phyloP scores from a whole-genome alignment of 1,140 invertebrate genomes.

The Bombus ignitus region DNA sequence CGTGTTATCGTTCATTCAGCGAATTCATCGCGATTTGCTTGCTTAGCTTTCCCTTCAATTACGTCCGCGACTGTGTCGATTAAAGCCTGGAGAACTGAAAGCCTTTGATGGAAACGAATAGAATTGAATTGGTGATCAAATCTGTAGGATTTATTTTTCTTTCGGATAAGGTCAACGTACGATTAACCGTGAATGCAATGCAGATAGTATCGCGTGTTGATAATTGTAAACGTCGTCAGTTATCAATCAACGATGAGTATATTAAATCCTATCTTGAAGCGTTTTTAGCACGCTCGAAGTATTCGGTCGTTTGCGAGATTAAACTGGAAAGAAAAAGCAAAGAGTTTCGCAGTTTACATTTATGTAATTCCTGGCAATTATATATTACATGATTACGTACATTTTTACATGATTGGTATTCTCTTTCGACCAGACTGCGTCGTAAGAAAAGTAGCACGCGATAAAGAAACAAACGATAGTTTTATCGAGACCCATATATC shows the following conservation, averaged over 20 bases:
- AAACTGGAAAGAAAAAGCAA: neutral
- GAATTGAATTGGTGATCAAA: neutral
- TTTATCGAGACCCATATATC: neutral
- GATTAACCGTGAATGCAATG: neutral
- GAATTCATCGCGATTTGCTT: slow-evolving; percentile 21
- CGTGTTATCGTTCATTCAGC: slow-evolving; percentile 22
- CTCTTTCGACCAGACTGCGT: neutral
- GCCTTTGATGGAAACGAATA: neutral
- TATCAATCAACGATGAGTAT: neutral
- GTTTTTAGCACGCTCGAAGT: neutral
- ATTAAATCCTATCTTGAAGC: neutral
- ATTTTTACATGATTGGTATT: neutral
- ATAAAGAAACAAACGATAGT: slow-evolving; percentile 2
- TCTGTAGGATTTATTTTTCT: neutral
- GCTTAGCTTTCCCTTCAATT: slow-evolving; percentile 39
- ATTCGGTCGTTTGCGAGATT: neutral
- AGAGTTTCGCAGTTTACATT: neutral
- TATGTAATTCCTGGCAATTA: neutral
- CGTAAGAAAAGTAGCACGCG: neutral
- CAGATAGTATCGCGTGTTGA: neutral
- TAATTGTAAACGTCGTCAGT: neutral
- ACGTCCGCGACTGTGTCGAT: slow-evolving; percentile 18
- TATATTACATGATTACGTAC: neutral
- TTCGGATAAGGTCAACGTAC: neutral
- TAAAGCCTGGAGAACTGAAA: neutral